Conservation (phyloP, 2,797 vertebrate species). For the Anabacerthia variegaticeps region DNA sequence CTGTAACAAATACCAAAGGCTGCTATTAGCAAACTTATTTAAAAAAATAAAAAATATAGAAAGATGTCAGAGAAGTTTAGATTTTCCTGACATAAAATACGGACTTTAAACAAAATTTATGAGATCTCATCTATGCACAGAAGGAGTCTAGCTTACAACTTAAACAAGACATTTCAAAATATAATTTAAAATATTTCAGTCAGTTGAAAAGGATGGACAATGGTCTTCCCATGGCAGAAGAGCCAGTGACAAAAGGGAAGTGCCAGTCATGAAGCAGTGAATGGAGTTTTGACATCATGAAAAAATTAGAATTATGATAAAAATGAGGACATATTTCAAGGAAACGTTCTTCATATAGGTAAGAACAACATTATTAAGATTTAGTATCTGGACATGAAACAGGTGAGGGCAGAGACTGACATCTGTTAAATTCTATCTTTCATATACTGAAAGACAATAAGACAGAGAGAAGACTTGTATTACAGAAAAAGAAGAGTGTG, state of each 20-base stretch:
- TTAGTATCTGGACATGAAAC: not conserved
- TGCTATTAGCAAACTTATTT: not conserved
- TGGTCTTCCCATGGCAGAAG: not conserved
- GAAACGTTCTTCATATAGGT: not conserved
- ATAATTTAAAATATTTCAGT: not conserved
- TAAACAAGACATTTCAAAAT: not conserved
- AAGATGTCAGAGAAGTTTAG: not conserved
- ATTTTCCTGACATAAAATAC: not conserved
- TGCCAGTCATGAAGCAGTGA: not conserved
- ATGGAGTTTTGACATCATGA: not conserved
- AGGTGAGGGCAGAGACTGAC: not conserved
- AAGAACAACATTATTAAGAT: not conserved
- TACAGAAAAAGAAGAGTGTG: not conserved
- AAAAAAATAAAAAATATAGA: not conserved
- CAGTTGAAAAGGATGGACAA: not conserved
- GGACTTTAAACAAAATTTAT: not conserved
- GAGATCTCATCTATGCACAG: not conserved
- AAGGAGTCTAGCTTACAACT: not conserved
- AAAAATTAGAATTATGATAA: not conserved
- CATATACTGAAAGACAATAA: not conserved
- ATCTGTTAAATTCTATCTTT: not conserved
- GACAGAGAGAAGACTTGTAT: not conserved
- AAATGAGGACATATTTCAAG: not conserved
- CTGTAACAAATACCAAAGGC: rapidly evolving
- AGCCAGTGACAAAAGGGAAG: not conserved